Base-by-base conservation (phyloP, 2,113 vertebrate species). In the Neogale vison region DNA sequence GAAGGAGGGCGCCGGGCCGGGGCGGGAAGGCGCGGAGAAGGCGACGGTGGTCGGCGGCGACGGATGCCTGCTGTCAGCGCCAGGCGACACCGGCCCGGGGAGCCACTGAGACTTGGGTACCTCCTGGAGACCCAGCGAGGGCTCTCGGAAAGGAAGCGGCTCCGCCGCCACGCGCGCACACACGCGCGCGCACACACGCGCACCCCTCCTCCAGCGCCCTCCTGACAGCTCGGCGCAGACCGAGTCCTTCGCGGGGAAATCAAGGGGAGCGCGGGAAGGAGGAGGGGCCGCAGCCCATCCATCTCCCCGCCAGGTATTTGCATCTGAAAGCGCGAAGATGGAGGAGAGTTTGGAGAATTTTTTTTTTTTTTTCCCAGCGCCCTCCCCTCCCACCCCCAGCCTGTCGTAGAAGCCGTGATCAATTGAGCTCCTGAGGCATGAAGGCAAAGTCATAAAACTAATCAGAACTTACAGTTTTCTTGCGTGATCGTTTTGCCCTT, bases 361-460 rank as follows among this genome's bases (percentile, higher is more conserved):
- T 72, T 76, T 74, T 47, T 31, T 31, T 76, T 72, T 76, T 74
- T 47, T 18, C 18, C 8, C 84, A 96, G 83, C 69, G 97, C 80
- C 90, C 65, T 86, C 90, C 90, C 80, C 8, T 6, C 98, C 98
- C 97, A 88, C 94, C 98, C 97, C 97, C 93, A 14, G 36, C 82
- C 76, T 95, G 97, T 98, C 98, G 95, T 23, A 45, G 90, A 77
- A 97, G 82, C 87, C 23, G 17, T 67, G 84, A 98, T 98, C 97
- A n/a, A 6, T 77, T 42, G 96, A 92, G 97, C 92, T 97, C 93
- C 97, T 0, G 88, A 97, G 97, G 96, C 86, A 65, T 13, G 67
- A 94, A 97, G 95, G 47, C 95, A 67, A 98, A 99, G 98, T 98
- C 97, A 23, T 89, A 86, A 98, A 99, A 98, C 97, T 98, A 95